Conservation (phyloP, 2,113 vertebrate species). For the Xiphophorus maculatus region DNA sequence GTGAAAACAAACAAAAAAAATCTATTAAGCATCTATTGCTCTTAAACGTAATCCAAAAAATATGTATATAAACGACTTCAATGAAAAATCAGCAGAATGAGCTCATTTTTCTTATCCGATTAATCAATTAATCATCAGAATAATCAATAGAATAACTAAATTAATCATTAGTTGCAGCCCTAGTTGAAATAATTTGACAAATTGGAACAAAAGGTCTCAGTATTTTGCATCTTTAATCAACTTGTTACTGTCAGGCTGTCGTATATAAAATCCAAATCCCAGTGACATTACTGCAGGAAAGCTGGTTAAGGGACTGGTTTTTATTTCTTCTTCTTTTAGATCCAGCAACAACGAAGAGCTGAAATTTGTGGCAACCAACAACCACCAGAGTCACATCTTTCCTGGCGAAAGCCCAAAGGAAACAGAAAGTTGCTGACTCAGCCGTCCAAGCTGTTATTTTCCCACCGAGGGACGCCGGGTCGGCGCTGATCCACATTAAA, state of each 20-base stretch:
- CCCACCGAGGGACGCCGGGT: not conserved
- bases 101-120: too few species aligned
- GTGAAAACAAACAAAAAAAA: too few species aligned
- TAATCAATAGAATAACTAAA: too few species aligned
- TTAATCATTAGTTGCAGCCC: too few species aligned
- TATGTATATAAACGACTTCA: too few species aligned
- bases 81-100: too few species aligned
- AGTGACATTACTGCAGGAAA: not conserved
- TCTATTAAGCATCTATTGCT: too few species aligned
- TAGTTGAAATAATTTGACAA: too few species aligned
- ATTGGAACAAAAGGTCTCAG: too few species aligned
- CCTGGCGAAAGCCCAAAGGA: constrained; percentile 30
- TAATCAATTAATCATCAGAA: too few species aligned
- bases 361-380: not conserved
- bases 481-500: too few species aligned
- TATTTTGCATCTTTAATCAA: not conserved
- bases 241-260: not conserved
- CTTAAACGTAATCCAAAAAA: too few species aligned
- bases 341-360: not conserved
- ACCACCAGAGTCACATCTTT: constrained; percentile 7
- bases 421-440: constrained; percentile 22
- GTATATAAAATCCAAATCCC: not conserved
- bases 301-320: not conserved
- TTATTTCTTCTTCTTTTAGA: not conserved
- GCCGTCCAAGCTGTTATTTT: not conserved